Base-by-base conservation (phyloP, 2,888 invertebrate species). In the Conchocele bisecta region DNA sequence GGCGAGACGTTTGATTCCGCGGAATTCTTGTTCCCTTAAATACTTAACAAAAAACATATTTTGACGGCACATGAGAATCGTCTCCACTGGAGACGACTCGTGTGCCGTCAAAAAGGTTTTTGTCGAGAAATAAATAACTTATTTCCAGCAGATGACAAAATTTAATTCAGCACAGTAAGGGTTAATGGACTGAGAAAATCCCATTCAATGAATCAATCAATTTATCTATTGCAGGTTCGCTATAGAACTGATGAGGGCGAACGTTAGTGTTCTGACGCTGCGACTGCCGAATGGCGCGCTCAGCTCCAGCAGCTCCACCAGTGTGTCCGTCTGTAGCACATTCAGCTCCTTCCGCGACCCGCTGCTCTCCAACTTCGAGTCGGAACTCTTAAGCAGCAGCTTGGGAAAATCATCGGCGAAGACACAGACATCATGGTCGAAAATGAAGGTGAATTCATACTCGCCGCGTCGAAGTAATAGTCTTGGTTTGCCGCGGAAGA, bases 231-330 rank as follows among this genome's bases (percentile, higher is more conserved):
- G 15, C 72, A 72, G 83, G 50, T 89, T 89, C 83, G 89, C 88
- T 11, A 87, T 88, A 61, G 86, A 88, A 70, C 73, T 89, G 42
- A 86, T 87, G 82, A 86, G 84, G 39, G 83, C 82, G 1, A 84
- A 88, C 59, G 83, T 85, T 5, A 83, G 83, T 17, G 78, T 84
- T 26, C 88, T 87, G 6, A 79, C 84, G 41, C 61, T 88, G 17
- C 69, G 75, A 31, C 51, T 83, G 11, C 67, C 84, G 11, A 75
- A 81, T 20, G 73, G 79, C 15, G 83, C 84, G 15, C 75, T 66
- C 41, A 63, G 78, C 26, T 83, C 83, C 46, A 71, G 79, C 0
- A 84, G 85, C 58, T 76, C 79, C 11, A 83, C 85, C 7, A 80
- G 82, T 42, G 79, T 80, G 6, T 86, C 86, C 20, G 76, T 83